phyloP scores from a whole-genome alignment of 2,888 invertebrate genomes.

The Ctenicera cuprea region DNA sequence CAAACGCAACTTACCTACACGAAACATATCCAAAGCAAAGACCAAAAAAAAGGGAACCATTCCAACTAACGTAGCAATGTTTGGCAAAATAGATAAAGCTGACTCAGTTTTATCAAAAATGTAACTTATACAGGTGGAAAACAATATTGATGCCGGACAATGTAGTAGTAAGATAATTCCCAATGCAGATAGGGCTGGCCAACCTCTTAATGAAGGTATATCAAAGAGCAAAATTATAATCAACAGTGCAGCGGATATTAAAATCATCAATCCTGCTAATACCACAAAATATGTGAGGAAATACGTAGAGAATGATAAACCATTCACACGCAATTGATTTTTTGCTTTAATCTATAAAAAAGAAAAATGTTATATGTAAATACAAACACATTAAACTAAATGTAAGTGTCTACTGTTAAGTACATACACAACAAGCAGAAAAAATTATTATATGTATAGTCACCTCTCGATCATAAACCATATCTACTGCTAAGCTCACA shows the following conservation, averaged over 20 bases:
- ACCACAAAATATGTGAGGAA: slow-evolving; percentile 86
- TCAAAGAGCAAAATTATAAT: slow-evolving; percentile 80
- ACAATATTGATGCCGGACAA: slow-evolving; percentile 85
- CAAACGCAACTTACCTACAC: slow-evolving; percentile 77
- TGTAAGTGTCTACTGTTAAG: too few relatives aligned
- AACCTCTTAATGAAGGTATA: slow-evolving; percentile 81
- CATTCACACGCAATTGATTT: slow-evolving; percentile 88
- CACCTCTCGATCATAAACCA: slow-evolving; percentile 90
- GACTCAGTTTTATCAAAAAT: slow-evolving; percentile 89
- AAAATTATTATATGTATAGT: slow-evolving; percentile 50
- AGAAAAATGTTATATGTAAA: slow-evolving; percentile 25
- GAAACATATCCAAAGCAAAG: slow-evolving; percentile 82
- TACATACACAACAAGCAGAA: too few relatives aligned
- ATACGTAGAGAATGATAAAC: slow-evolving; percentile 84
- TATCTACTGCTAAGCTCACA: slow-evolving; percentile 85
- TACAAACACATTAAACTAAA: too few relatives aligned
- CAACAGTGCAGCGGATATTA: slow-evolving; percentile 80
- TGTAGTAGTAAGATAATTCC: slow-evolving; percentile 81
- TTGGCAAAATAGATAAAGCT: slow-evolving; percentile 86
- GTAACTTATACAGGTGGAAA: slow-evolving; percentile 86
- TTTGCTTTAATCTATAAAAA: slow-evolving; percentile 85
- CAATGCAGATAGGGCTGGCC: slow-evolving; percentile 81
- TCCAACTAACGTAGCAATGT: slow-evolving; percentile 84
- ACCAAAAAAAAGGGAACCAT: slow-evolving; percentile 85
- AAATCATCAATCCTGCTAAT: slow-evolving; percentile 80